These are phyloP conservation scores for Pygmarrhopalites habei DNA, from an alignment of 1,140 invertebrate genomes.

Conservation along the genomic window DNA sequence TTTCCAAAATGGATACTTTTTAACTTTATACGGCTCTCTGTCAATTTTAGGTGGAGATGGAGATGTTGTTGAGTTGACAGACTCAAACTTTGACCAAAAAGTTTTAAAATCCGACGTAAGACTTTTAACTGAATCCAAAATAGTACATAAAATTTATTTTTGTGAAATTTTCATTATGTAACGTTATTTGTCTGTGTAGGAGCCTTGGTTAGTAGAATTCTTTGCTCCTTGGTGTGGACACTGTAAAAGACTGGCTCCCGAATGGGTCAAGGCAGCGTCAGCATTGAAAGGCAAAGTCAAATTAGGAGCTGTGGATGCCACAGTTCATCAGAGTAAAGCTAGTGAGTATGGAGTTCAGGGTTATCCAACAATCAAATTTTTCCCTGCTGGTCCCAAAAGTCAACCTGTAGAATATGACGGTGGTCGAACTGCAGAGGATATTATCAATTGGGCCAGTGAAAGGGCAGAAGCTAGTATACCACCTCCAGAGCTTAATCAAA, in stretches of 20 bases:
- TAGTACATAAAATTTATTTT: too few species aligned
- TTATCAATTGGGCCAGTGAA: conserved; percentile 71
- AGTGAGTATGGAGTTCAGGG: conserved; percentile 73
- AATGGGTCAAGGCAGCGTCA: conserved; percentile 88
- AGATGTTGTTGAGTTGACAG: conserved; percentile 89
- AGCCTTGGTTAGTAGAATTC: conserved; percentile 95
- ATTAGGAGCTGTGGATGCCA: conserved; percentile 93
- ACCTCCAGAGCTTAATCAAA: conserved; percentile 42
- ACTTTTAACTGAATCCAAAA: too few species aligned
- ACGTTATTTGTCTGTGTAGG: too few species aligned
- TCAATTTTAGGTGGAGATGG: conserved; percentile 47
- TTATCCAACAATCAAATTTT: conserved; percentile 96
- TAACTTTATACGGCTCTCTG: too few species aligned
- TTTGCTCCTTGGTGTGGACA: conserved; percentile 74
- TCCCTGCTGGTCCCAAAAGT: conserved; percentile 72
- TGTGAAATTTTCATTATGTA: too few species aligned
- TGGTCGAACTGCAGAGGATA: conserved; percentile 82
- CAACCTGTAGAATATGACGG: conserved; percentile 60
- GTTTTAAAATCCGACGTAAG: conserved; percentile 82
- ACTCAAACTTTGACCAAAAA: conserved; percentile 84
- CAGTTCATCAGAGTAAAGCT: conserved; percentile 74
- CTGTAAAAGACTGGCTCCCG: conserved; percentile 83
- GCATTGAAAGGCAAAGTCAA: conserved; percentile 91
- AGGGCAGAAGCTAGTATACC: conserved; percentile 25
- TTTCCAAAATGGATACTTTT: too few species aligned